These are phyloP conservation scores for Papilio xuthus DNA, from an alignment of 1,140 invertebrate genomes.

Conservation along the genomic window DNA sequence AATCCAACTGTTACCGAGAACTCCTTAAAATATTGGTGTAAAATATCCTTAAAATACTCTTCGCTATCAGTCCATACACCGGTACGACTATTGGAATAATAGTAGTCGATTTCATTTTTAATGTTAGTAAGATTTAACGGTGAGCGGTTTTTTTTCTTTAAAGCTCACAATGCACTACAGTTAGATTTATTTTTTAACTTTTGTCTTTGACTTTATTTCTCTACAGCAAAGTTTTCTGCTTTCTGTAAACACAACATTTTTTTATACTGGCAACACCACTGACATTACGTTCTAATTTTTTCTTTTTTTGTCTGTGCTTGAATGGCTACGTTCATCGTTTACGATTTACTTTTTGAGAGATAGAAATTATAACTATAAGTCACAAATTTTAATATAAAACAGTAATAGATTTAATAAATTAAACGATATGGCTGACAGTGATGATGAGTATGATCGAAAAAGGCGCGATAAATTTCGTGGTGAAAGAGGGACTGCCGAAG, in stretches of 20 bases:
- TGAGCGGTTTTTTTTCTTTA: too few species aligned
- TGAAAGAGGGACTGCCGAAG: constrained; percentile 85
- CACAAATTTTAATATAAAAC: not conserved
- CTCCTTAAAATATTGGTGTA: too few species aligned
- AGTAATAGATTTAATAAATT: not conserved
- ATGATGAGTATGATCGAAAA: constrained; percentile 95
- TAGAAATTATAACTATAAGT: not conserved
- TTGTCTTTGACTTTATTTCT: not conserved
- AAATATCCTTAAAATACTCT: too few species aligned
- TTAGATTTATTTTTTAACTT: constrained; percentile 12
- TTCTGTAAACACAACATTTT: constrained; percentile 3
- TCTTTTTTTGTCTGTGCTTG: not conserved
- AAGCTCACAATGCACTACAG: too few species aligned
- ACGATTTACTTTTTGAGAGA: not conserved
- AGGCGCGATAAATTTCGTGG: constrained; percentile 94
- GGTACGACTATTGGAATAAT: too few species aligned
- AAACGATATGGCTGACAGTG: constrained; percentile 91
- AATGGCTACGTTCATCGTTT: not conserved
- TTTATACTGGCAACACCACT: constrained; percentile 12
- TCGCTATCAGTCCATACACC: too few species aligned
- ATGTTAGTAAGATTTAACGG: too few species aligned
- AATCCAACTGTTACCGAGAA: too few species aligned
- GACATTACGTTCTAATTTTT: not conserved
- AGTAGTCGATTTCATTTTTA: too few species aligned
- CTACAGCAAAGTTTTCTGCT: not conserved